A percentile compares a stretch with the other conserved stretches of the same genome.
These are phyloP conservation scores for Cossypha polioptera DNA, from an alignment of 2,797 vertebrate genomes.

Conservation along the genomic window DNA sequence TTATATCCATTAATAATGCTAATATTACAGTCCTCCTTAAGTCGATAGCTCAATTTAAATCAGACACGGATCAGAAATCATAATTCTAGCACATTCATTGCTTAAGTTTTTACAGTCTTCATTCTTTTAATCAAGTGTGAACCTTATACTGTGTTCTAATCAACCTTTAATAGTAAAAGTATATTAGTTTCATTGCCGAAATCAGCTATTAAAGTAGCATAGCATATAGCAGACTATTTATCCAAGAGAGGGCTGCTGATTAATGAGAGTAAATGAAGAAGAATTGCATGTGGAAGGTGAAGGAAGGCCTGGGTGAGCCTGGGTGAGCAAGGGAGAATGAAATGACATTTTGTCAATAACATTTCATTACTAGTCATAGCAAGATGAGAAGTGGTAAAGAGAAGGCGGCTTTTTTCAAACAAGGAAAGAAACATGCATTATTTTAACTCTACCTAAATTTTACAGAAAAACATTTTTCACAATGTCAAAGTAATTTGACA, in stretches of 20 bases:
- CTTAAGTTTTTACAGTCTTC: background rate
- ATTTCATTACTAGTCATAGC: background rate
- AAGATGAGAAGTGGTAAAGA: background rate
- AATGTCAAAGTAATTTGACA: background rate
- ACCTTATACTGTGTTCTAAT: background rate
- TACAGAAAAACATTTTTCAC: background rate
- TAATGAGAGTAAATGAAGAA: background rate
- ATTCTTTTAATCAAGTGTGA: background rate
- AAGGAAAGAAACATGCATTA: background rate
- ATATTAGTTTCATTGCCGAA: background rate
- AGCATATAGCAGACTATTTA: background rate
- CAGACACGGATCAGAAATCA: background rate
- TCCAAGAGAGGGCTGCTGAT: background rate
- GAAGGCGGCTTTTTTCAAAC: background rate
- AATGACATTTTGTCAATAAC: background rate
- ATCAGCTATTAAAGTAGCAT: background rate
- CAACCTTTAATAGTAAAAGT: background rate
- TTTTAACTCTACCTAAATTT: background rate
- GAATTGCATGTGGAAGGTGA: background rate
- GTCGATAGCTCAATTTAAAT: background rate
- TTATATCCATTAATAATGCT: fast-evolving
- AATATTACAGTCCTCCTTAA: background rate
- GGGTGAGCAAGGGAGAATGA: background rate
- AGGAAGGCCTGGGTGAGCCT: background rate
- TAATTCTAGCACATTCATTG: background rate